Evolutionary conservation across 1,140 invertebrate genomes (phyloP), one percentile per base, ranked within the genome.

Genomic region (Sycophaga agraensis): DNA sequence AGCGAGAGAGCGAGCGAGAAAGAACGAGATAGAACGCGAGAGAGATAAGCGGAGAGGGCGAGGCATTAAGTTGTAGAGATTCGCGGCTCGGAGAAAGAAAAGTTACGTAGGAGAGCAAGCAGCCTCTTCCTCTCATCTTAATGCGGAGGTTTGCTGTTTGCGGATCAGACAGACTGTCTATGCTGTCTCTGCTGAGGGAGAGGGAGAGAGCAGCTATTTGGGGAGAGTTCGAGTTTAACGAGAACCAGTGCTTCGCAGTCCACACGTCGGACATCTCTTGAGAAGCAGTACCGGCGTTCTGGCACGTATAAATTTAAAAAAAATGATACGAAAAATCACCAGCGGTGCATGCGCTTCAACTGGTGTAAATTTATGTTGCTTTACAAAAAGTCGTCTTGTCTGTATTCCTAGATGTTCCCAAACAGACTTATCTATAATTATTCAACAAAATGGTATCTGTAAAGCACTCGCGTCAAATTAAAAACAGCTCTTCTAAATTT

Each of bases 31-130:
- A 26, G 22, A 46, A 16, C 11, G 45, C 5, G 9, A 46, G 45
- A 69, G 57, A 63, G 67, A 60, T 61, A 43, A 50, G 54, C 58
- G 66, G 54, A 49, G 45, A 39, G 26, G n/a, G 50, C 35, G 24
- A 55, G 31, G 35, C n/a, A n/a, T n/a, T n/a, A 24, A 7, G 21
- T 34, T 11, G 58, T 42, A 34, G 39, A 31, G 35, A 40, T 16
- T 54, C 51, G 51, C 21, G 51, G 26, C 57, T 45, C 42, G 22
- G 55, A 49, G 43, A 55, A 7, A 26, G 56, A n/a, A 56, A 11
- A 45, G 55, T 21, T 22, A 14, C n/a, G 21, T 46, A 46, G 43
- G 21, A 46, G 14, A 34, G 43, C 12, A 46, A 40, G 22, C 21
- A 43, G 53, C 21, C 2, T 26, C 12, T 31, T 31, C 28, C 28